Evolutionary conservation across 2,797 vertebrate genomes (phyloP).

Genomic region (Acanthurus tractus): DNA sequence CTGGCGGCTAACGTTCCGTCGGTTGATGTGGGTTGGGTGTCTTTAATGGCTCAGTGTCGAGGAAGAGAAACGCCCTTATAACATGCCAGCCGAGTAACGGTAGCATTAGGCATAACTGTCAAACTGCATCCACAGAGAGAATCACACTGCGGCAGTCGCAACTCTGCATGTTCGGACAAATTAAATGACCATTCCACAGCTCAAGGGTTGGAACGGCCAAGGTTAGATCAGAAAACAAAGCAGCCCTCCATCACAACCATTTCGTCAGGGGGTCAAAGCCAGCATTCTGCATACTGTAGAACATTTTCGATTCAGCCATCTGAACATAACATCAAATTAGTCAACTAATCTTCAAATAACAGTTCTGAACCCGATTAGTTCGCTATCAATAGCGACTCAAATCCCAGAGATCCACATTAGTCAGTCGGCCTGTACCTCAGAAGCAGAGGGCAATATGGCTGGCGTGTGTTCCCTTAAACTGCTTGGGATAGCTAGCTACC

Average conservation of each 20-base stretch:
- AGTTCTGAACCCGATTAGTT: not conserved
- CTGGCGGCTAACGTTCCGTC: too few species aligned
- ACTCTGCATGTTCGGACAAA: not conserved
- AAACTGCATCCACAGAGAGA: not conserved
- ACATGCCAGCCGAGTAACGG: not conserved
- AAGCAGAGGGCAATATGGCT: constrained; percentile 66
- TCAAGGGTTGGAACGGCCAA: too few species aligned
- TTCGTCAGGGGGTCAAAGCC: not conserved
- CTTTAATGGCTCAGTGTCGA: too few species aligned
- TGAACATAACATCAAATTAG: not conserved
- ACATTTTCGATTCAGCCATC: not conserved
- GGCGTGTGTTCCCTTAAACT: constrained; percentile 31
- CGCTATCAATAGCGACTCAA: not conserved
- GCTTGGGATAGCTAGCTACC: constrained; percentile 17
- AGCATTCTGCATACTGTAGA: not conserved
- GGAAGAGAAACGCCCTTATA: constrained; percentile 33
- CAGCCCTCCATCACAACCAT: not conserved
- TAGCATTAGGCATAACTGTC: not conserved
- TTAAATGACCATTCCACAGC: not conserved
- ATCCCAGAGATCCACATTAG: not conserved
- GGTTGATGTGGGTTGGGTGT: too few species aligned
- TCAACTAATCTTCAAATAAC: not conserved
- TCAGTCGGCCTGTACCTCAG: constrained; percentile 17
- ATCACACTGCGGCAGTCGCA: not conserved
- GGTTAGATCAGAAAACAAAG: not conserved